A percentile compares a stretch with the other conserved stretches of the same genome.
phyloP scores from a whole-genome alignment of 2,113 vertebrate genomes.

The Sebastes fasciatus region DNA sequence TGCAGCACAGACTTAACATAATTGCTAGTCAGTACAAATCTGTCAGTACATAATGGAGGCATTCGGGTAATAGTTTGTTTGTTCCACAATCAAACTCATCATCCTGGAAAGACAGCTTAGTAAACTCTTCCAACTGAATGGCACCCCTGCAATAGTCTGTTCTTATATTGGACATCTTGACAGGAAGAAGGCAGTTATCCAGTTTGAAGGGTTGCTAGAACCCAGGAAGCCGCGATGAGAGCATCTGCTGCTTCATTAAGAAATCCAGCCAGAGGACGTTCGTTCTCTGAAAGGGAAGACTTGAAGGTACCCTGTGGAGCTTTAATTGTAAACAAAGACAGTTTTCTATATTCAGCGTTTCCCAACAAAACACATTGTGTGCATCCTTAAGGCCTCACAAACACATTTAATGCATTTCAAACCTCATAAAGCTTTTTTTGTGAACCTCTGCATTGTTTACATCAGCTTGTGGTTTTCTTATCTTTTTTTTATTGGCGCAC shows the following conservation, averaged over 20 bases:
- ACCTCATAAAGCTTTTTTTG: slow-evolving; percentile 9
- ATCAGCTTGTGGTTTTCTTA: slow-evolving; percentile 9
- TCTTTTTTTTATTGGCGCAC: background rate
- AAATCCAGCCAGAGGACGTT: slow-evolving; percentile 58
- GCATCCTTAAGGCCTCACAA: slow-evolving; percentile 30
- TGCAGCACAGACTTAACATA: background rate
- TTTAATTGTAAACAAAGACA: slow-evolving; percentile 37
- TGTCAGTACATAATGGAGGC: background rate
- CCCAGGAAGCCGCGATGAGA: slow-evolving; percentile 34
- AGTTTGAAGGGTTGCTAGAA: background rate
- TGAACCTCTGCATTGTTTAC: background rate
- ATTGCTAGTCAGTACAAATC: slow-evolving; percentile 16
- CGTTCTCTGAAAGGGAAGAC: slow-evolving; percentile 32
- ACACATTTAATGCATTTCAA: slow-evolving; percentile 27
- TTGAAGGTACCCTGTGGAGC: slow-evolving; percentile 35
- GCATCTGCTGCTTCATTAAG: slow-evolving; percentile 70
- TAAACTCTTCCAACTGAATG: slow-evolving; percentile 32
- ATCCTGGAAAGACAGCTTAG: slow-evolving; percentile 8
- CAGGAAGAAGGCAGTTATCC: slow-evolving; percentile 36
- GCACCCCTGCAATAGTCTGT: slow-evolving; percentile 5
- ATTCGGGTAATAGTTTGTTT: background rate
- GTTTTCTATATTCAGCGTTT: slow-evolving; percentile 27
- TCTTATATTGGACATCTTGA: slow-evolving; percentile 48
- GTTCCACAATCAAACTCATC: slow-evolving; percentile 34
- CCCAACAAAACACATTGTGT: background rate